Percentiles rank a stretch among this genome's conserved stretches.
phyloP scores from a whole-genome alignment of 92 coral and sea anemone genomes.

The Galaxea fascicularis region DNA sequence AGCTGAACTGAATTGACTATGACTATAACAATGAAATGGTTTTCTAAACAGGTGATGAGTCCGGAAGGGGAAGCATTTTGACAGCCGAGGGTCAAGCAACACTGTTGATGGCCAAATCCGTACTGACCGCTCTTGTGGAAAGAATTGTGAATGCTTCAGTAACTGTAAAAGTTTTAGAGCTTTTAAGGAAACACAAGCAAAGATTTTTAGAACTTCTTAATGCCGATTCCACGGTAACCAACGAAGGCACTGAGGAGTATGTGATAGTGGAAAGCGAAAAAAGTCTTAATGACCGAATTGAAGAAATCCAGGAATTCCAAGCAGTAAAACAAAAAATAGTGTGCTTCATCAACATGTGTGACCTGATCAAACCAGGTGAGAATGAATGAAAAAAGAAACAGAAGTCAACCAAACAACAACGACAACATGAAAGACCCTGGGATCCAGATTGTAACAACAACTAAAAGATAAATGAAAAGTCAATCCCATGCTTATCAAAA shows the following conservation, averaged over 20 bases:
- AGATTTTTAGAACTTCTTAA: slow-evolving; percentile 24
- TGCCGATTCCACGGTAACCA: neutral
- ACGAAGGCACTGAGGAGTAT: neutral
- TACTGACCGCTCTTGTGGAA: slow-evolving; percentile 7
- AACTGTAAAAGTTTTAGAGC: slow-evolving; percentile 1
- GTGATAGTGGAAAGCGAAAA: neutral
- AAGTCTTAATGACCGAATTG: slow-evolving; percentile 21
- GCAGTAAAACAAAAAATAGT: neutral
- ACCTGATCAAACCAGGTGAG: slow-evolving; percentile 42
- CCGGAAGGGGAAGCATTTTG: slow-evolving; percentile 37
- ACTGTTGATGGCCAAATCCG: slow-evolving; percentile 19
- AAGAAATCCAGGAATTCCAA: slow-evolving; percentile 26
- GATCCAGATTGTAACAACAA: too few species aligned
- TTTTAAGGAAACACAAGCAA: slow-evolving; percentile 3
- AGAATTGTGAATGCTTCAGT: slow-evolving; percentile 3
- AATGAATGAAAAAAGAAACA: slow-evolving; percentile 43
- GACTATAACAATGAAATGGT: too few species aligned
- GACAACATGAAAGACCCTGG: too few species aligned
- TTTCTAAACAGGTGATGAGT: slow-evolving; percentile 7
- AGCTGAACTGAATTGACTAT: neutral
- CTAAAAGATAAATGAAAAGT: slow-evolving; percentile 53
- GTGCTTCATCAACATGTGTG: slow-evolving; percentile 35
- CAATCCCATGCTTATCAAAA: neutral
- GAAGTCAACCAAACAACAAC: neutral
- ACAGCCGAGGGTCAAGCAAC: slow-evolving; percentile 19